Evolutionary conservation across 2,797 vertebrate genomes (phyloP).

Genomic region (Cetoscarus ocellatus): DNA sequence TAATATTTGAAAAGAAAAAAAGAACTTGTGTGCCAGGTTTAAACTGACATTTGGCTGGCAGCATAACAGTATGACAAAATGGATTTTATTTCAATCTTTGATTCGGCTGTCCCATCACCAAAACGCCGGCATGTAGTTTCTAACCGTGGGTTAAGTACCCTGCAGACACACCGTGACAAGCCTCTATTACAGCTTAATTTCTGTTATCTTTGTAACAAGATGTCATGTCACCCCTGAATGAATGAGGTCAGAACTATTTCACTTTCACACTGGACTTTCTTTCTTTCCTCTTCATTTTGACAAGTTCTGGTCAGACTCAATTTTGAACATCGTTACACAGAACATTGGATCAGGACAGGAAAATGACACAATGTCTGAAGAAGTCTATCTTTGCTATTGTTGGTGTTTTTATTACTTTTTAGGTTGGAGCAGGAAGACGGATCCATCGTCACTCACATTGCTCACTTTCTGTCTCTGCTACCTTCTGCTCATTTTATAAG

Average conservation of each 20-base stretch:
- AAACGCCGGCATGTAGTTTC: background rate
- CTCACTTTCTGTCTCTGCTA: too few relatives aligned
- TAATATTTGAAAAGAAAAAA: too few relatives aligned
- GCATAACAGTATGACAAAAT: background rate
- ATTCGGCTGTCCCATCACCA: slow-evolving; percentile 3
- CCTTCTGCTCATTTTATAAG: too few relatives aligned
- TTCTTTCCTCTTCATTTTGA: slow-evolving; percentile 30
- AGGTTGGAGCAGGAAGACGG: too few relatives aligned
- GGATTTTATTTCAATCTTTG: background rate
- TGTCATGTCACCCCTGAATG: slow-evolving; percentile 37
- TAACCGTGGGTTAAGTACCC: slow-evolving; percentile 8
- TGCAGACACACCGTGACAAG: slow-evolving; percentile 23
- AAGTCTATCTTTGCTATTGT: slow-evolving; percentile 13
- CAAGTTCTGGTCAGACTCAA: slow-evolving; percentile 37
- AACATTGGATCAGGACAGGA: slow-evolving; percentile 24
- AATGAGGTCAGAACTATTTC: slow-evolving; percentile 42
- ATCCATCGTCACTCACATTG: too few relatives aligned
- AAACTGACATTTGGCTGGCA: background rate
- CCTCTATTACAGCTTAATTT: slow-evolving; percentile 43
- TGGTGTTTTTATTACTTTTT: background rate
- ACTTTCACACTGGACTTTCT: slow-evolving; percentile 35
- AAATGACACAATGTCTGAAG: slow-evolving; percentile 19
- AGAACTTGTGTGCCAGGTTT: too few relatives aligned
- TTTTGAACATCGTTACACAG: slow-evolving; percentile 20
- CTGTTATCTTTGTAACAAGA: slow-evolving; percentile 23